Evolutionary conservation across 2,888 invertebrate species (phyloP), one percentile per base, ranked within the genome.

Genomic region (Sinhomidia bicolor): DNA sequence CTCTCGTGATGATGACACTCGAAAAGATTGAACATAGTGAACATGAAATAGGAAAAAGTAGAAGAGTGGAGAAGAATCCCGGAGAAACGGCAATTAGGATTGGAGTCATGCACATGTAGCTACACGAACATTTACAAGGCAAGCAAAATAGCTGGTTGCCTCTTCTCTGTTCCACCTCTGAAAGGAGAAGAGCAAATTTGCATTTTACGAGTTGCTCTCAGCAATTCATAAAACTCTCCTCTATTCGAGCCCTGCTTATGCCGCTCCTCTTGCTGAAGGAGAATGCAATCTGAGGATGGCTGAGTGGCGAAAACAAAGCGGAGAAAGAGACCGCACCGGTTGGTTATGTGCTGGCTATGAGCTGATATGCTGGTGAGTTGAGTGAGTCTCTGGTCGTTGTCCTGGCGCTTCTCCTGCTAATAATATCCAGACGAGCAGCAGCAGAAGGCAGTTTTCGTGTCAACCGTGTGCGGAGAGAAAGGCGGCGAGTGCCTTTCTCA

Each of bases 131-230:
- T 57, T 57, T 57, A 17, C 20, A 57, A 57, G 57, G 20, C 23
- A 4, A 57, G 20, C 57, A 62, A 62, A 62, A 17, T 62, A 12
- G 4, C 62, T 62, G 9, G 7, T 57, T 57, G 17, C 7, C 7
- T 17, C 57, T 20, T 20, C 57, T 57, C 44, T 23, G 54, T 60
- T 60, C 10, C 57, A 17, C 17, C 17, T n/a, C 57, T 1, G 7
- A 26, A 3, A 26, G 3, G 20, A 71, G n/a, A 17, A 47, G 12
- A 32, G 26, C 76, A 78, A 78, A 85, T 85, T 85, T 79, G 85
- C 79, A 85, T 85, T 85, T 85, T 85, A 85, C 65, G 79, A 79
- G 79, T 79, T 29, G 62, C 84, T 83, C 36, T n/a, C 7, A 68
- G 68, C 32, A 68, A 68, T 68, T 32, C 14, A 51, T 44, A 47